Evolutionary conservation across 2,113 vertebrate genomes (phyloP), one percentile per base, ranked within the genome.

Genomic region (Perognathus longimembris): DNA sequence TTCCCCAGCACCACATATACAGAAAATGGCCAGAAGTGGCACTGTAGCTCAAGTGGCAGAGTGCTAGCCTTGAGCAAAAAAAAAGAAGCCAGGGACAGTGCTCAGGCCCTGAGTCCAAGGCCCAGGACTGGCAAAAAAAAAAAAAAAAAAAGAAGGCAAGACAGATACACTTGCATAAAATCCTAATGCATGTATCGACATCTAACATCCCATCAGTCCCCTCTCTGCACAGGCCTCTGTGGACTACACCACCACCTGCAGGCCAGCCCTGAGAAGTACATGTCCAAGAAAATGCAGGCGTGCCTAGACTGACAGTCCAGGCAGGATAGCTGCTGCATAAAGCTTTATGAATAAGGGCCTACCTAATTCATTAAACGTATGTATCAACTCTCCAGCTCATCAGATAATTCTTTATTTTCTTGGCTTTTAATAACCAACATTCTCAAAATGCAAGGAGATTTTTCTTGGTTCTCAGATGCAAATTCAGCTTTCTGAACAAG

Each of bases 191-290:
- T 0, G 18, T 30, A 67, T 57, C 70, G 85, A 42, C 69, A n/a
- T 57, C 54, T 82, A 54, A 83, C 63, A 89, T 86, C 57, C 36
- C 24, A 38, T 81, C 28, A 14, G 30, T 34, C 63, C 21, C 12
- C 20, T 61, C 61, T 40, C 74, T 74, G 1, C 40, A 42, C 42
- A 45, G 73, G 69, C 95, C 96, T 93, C 80, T 95, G 67, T 79
- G 89, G 91, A 63, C 86, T 93, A 91, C 36, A 94, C 0, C 93
- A 79, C 96, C 96, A 96, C 94, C 96, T 97, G 59, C 95, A 96
- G 96, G 95, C 84, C 93, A 93, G 50, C 24, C 22, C 80, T 63
- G 66, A 81, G 70, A 93, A 87, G 81, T 95, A 85, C 96, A 96
- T 54, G 59, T 28, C 50, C 69, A 54, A 91, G 64, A 70, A 80